Base-by-base conservation (phyloP, 2,797 vertebrate genomes). In the Chaunax sp. region DNA sequence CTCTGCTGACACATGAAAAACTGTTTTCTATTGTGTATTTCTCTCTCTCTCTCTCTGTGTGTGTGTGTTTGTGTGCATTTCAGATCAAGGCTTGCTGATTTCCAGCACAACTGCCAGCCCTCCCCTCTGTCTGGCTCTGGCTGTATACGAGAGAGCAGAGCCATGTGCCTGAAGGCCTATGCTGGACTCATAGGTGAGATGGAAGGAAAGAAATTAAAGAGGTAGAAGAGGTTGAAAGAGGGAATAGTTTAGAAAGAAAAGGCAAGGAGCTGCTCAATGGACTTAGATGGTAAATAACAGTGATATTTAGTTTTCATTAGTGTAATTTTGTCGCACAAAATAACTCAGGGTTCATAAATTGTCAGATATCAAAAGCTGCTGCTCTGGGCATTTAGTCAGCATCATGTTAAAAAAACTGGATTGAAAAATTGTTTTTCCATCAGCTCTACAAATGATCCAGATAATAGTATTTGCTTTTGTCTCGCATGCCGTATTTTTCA, bases 1-100 rank as follows among this genome's bases (percentile, higher is more conserved):
- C 40, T 62, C 26, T 53, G 61, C 65, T 70, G 66, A 77, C 71
- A 59, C 18, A 47, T 67, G 2, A 63, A 77, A 74, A 70, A 56
- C 30, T 0, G 9, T 4, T 4, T 13, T 8, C 13, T 8, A 6
- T 23, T 16, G 28, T 63, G 33, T 10, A 10, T 76, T 72, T 63
- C 33, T 58, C 30, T 58, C 12, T 51, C 18, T 72, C 44, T 56
- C 45, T 63, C 14, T 28, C 4, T 28, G 1, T 30, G 18, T 57
- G 12, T 37, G 5, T 26, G n/a, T 46, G 12, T 19, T 18, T 66
- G 56, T 64, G 50, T 35, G 81, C 87, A 56, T 87, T 81, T 69
- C 85, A 99, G 98, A 91, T 98, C 97, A 51, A 94, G 96, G 55
- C 87, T 99, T 82, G 95, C 94, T 73, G 97, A 97, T 92, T 99